Conservation (phyloP, 53 echinoderm and acorn worm species). For the Mesocentrotus franciscanus region DNA sequence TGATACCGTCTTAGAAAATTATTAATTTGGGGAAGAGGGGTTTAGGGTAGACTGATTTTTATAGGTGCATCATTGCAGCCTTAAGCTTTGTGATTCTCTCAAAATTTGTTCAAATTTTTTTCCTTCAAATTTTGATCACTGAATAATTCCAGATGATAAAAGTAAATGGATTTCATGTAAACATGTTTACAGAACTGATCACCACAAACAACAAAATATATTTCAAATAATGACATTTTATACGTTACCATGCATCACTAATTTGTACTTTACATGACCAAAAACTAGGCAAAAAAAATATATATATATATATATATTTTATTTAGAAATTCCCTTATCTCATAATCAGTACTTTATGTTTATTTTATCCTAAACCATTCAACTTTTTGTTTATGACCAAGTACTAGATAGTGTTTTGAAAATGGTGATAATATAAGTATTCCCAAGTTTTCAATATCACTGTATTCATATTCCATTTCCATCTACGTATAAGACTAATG, state of each 20-base stretch:
- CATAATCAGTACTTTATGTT: neutral
- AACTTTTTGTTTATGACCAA: neutral
- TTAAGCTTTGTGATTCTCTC: too few relatives aligned
- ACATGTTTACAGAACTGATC: too few relatives aligned
- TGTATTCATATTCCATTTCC: neutral
- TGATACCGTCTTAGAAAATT: too few relatives aligned
- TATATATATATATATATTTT: too few relatives aligned
- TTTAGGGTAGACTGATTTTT: too few relatives aligned
- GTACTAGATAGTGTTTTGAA: neutral
- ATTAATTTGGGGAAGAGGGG: too few relatives aligned
- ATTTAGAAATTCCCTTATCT: neutral
- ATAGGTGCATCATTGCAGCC: too few relatives aligned
- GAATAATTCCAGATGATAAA: too few relatives aligned
- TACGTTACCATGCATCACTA: neutral
- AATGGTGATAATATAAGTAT: neutral
- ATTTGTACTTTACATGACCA: neutral
- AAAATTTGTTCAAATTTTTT: too few relatives aligned
- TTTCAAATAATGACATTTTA: neutral
- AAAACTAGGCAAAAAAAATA: neutral
- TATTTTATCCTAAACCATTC: neutral
- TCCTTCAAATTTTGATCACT: too few relatives aligned
- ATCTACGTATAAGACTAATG: neutral
- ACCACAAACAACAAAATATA: neutral
- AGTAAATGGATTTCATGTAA: neutral
- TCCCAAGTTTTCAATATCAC: neutral